These are phyloP conservation scores for Turritopsis rubra DNA, from an alignment of 30 jellyfish, hydroid and myxozoan species.

Conservation along the genomic window DNA sequence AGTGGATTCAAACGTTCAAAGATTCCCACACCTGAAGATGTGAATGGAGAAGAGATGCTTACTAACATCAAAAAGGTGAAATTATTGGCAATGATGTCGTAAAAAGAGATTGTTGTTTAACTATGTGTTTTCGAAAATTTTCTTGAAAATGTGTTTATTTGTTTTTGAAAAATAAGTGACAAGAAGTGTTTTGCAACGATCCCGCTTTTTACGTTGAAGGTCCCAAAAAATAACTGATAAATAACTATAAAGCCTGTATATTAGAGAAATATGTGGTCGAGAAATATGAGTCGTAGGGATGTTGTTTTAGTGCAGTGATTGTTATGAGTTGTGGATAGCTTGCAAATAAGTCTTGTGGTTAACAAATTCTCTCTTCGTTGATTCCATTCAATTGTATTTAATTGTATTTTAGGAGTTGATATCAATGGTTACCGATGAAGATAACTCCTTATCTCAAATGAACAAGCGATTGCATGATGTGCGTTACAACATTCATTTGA, in stretches of 20 bases:
- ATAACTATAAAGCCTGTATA: background rate
- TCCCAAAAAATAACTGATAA: background rate
- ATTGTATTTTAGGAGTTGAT: background rate
- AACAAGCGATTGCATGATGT: background rate
- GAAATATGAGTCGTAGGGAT: background rate
- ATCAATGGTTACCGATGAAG: slow-evolving; percentile 7
- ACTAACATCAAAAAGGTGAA: background rate
- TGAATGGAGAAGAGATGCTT: slow-evolving; percentile 2
- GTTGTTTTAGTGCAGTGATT: too few relatives aligned
- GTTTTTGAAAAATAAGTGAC: too few relatives aligned
- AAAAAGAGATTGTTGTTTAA: too few relatives aligned
- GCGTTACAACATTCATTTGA: background rate
- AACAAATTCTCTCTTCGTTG: too few relatives aligned
- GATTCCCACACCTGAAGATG: slow-evolving; percentile 5
- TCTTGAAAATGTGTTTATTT: background rate
- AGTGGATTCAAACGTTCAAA: background rate
- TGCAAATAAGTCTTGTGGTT: too few relatives aligned
- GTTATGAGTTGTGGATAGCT: too few relatives aligned
- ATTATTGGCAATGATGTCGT: too few relatives aligned
- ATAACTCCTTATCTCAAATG: background rate
- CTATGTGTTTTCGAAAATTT: too few relatives aligned
- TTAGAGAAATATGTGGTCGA: background rate
- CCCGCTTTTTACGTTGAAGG: too few relatives aligned
- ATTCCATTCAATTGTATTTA: too few relatives aligned
- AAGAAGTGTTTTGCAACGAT: too few relatives aligned